These are phyloP conservation scores for Thunnus thynnus DNA, from an alignment of 2,113 vertebrate species.

Conservation along the genomic window DNA sequence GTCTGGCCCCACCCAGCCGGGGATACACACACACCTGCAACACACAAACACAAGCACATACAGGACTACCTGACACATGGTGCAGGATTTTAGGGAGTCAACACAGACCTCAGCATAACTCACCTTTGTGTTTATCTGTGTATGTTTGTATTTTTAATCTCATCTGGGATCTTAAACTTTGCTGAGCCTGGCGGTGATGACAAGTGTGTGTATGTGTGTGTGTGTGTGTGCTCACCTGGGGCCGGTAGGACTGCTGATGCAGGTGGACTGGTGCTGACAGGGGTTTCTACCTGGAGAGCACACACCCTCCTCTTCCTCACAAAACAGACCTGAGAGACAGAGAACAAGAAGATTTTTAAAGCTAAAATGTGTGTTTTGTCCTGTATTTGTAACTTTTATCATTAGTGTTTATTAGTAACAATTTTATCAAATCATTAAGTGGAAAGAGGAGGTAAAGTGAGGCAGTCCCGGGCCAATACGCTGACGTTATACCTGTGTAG, in stretches of 20 bases:
- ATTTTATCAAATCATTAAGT: too few species aligned
- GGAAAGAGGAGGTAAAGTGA: neutral
- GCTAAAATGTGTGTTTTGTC: too few species aligned
- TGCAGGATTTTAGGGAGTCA: slow-evolving; percentile 4
- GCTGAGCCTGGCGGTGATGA: slow-evolving; percentile 17
- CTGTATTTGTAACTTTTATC: too few species aligned
- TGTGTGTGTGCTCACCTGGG: slow-evolving; percentile 86
- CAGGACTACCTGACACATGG: neutral
- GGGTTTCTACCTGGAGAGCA: slow-evolving; percentile 89
- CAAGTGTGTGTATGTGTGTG: slow-evolving; percentile 23
- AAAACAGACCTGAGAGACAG: slow-evolving; percentile 86
- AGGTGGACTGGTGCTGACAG: slow-evolving; percentile 90
- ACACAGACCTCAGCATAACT: slow-evolving; percentile 22
- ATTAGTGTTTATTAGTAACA: too few species aligned
- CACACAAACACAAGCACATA: slow-evolving; percentile 20
- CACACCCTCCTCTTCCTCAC: slow-evolving; percentile 88
- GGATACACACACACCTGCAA: slow-evolving; percentile 90
- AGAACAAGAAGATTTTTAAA: too few species aligned
- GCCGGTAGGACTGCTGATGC: slow-evolving; percentile 86
- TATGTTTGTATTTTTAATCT: slow-evolving; percentile 38
- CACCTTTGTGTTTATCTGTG: slow-evolving; percentile 1
- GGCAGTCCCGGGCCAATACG: neutral
- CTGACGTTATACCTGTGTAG: slow-evolving; percentile 86
- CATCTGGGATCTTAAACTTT: slow-evolving; percentile 23
- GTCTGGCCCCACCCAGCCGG: slow-evolving; percentile 90